Conservation (phyloP, 1,140 invertebrate genomes). For the Coptotermes formosanus region DNA sequence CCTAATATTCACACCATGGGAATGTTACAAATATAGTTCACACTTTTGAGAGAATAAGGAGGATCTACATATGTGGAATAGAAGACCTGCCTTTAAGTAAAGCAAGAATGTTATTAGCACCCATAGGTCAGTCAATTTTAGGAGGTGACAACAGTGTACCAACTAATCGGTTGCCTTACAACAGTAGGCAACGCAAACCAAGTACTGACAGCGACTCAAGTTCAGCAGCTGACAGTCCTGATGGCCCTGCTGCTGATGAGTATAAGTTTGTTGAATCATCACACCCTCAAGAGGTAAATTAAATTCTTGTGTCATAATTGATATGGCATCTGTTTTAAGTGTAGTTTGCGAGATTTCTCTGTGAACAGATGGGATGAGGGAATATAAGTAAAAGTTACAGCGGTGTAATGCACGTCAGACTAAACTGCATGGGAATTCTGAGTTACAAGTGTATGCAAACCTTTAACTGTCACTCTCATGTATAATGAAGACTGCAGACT, state of each 20-base stretch:
- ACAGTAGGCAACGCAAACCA: conserved; percentile 36
- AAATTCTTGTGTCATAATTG: background rate
- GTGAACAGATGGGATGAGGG: too few relatives aligned
- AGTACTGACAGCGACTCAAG: conserved; percentile 40
- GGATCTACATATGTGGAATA: background rate
- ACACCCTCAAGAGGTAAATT: conserved; percentile 42
- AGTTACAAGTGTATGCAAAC: too few relatives aligned
- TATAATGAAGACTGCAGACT: too few relatives aligned
- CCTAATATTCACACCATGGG: background rate
- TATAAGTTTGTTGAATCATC: conserved; percentile 43
- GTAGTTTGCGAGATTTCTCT: too few relatives aligned
- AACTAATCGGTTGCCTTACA: conserved; percentile 35
- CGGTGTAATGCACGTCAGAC: too few relatives aligned
- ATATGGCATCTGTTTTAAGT: background rate
- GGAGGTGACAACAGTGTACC: conserved; percentile 28
- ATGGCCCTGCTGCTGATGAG: conserved; percentile 42
- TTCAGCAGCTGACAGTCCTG: conserved; percentile 34
- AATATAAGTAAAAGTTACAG: too few relatives aligned
- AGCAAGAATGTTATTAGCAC: conserved; percentile 4
- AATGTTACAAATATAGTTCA: background rate
- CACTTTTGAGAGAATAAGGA: background rate
- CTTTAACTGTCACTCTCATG: too few relatives aligned
- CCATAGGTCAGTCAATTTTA: conserved; percentile 8
- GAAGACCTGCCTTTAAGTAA: background rate
- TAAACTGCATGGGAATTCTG: too few relatives aligned